Base-by-base conservation (phyloP, 92 coral and sea anemone species). In the Parazoanthus darwini region DNA sequence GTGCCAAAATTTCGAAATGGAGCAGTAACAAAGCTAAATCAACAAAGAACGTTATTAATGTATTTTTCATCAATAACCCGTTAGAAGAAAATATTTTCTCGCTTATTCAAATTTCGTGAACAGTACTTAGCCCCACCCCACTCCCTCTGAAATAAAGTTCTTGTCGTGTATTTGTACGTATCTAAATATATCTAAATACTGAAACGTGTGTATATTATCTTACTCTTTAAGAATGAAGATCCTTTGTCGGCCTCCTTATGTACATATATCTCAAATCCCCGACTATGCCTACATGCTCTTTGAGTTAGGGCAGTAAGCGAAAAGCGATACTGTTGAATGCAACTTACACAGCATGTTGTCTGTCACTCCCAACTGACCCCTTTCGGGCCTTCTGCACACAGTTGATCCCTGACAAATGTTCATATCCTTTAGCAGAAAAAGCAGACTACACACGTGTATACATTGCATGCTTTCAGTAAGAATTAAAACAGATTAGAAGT, bases 241-340 rank as follows among this genome's bases (percentile, higher is more conserved):
- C 80, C 70, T 20, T 63, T 63, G 26, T 63, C n/a, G 26, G 70
- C 25, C 26, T 26, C 70, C 70, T 54, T 54, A 14, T 63, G 70
- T 1, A 23, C 70, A 18, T 63, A 22, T 23, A 20, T 18, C 70
- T 63, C 70, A 22, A 63, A 63, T 63, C 26, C 66, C 70, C 16
- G 70, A 22, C 70, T 7, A 63, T 63, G 15, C 8, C n/a, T 63
- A 63, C 70, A 63, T 63, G n/a, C 26, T 20, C 26, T 63, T 63
- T 20, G 70, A 63, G 70, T 63, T 63, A 63, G 70, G 4, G 22
- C 70, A 63, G 70, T 18, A 23, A 10, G 25, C 80, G 80, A 39
- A 76, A 76, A 37, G 29, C 48, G 80, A 76, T 76, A 76, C 29
- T 46, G 80, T 5, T 39, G 80, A 76, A 76, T 76, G 25, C 50